phyloP scores from a whole-genome alignment of 2,888 invertebrate species.

The Nephrotoma guestfalica region DNA sequence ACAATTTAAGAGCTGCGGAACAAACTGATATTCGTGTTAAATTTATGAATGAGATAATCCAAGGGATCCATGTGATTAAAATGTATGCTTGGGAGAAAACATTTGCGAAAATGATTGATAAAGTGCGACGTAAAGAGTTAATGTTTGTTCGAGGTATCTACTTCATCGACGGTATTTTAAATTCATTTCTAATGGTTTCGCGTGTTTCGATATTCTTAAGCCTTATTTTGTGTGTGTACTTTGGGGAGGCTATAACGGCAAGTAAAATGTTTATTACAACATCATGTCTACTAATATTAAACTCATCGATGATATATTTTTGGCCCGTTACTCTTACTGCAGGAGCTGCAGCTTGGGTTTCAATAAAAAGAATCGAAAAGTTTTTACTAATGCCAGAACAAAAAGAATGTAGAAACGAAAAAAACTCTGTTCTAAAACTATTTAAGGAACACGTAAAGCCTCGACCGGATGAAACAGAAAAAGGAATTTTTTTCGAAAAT shows the following conservation, averaged over 20 bases:
- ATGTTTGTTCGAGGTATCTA: conserved; percentile 48
- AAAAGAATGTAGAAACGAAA: background rate
- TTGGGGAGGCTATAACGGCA: conserved; percentile 51
- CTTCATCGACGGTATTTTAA: conserved; percentile 50
- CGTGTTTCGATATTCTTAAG: conserved; percentile 66
- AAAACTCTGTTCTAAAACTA: background rate
- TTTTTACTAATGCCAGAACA: conserved; percentile 34
- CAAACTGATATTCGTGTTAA: conserved; percentile 74
- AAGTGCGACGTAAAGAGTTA: conserved; percentile 58
- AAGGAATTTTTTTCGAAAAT: conserved; percentile 8
- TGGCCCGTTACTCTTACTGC: conserved; percentile 65
- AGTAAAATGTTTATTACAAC: conserved; percentile 66
- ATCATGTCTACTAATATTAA: conserved; percentile 65
- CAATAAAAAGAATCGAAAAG: conserved; percentile 53
- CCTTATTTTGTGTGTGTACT: conserved; percentile 50
- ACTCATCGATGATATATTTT: conserved; percentile 64
- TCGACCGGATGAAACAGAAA: background rate
- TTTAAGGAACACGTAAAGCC: background rate
- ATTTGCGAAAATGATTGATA: conserved; percentile 56
- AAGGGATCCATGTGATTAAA: conserved; percentile 51
- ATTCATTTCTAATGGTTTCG: conserved; percentile 60
- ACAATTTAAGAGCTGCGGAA: conserved; percentile 54
- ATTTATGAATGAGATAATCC: conserved; percentile 59
- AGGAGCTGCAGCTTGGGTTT: conserved; percentile 59
- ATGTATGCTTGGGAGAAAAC: conserved; percentile 83